Conservation (phyloP, 2,113 vertebrate species). For the Mus spicilegus region DNA sequence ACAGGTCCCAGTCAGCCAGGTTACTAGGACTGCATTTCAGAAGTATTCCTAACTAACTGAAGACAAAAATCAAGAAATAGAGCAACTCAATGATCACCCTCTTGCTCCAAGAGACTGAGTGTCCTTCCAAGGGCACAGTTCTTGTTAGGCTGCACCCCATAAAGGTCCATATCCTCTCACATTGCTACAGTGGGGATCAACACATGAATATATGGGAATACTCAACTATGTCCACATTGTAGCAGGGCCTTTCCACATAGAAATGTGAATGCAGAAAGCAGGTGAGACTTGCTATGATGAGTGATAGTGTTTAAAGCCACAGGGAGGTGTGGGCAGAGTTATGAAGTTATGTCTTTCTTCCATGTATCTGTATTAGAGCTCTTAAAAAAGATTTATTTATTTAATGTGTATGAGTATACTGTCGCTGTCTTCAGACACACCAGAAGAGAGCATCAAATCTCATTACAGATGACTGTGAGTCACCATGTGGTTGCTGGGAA, state of each 20-base stretch:
- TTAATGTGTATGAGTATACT: no score
- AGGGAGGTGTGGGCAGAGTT: not conserved
- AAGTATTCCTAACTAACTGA: not conserved
- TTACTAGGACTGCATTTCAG: constrained; percentile 27
- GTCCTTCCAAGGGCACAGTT: not conserved
- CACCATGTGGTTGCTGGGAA: no score
- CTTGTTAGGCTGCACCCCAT: not conserved
- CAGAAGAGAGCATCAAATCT: no score
- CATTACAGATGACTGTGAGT: no score
- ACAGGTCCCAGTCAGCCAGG: not conserved
- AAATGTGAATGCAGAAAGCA: not conserved
- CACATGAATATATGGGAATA: not conserved
- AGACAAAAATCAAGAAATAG: constrained; percentile 25
- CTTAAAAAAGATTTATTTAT: no score
- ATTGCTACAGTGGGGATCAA: not conserved
- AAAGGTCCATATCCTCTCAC: not conserved
- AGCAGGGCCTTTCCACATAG: not conserved
- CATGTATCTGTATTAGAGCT: not conserved
- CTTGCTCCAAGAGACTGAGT: not conserved
- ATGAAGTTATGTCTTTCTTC: not conserved
- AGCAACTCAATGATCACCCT: not conserved
- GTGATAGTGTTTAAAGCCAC: not conserved
- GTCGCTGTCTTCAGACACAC: no score
- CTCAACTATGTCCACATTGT: not conserved
- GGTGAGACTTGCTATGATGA: not conserved